Evolutionary conservation across 2,113 vertebrate species (phyloP), one percentile per base, ranked within the genome.

Genomic region (Dolichallabes microphthalmus): DNA sequence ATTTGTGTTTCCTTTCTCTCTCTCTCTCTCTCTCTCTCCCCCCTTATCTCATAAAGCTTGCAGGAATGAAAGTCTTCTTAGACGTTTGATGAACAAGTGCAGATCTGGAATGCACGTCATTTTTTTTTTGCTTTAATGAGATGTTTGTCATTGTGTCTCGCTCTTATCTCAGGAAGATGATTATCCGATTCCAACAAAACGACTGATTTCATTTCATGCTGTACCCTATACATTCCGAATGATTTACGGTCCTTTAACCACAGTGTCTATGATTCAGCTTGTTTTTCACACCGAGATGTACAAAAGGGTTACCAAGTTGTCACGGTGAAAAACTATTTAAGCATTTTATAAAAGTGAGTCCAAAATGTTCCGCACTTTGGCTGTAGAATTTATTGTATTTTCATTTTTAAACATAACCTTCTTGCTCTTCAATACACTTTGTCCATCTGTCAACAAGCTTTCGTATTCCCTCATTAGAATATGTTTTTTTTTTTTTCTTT

Each of bases 151-250:
- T 76, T 61, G 61, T 73, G 20, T 63, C 55, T 83, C 57, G 8
- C 39, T 22, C 82, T 64, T 84, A 76, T 61, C 82, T 84, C 58
- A 20, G 50, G 35, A 9, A 25, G 17, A 12, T 32, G 25, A 74
- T 84, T 75, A 63, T 76, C 71, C 35, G 71, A 76, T 76, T 64
- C 58, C 71, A 4, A n/a, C 15, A 60, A 45, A 83, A 75, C 9
- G 30, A 14, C 64, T 32, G n/a, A 35, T 45, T 6, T 4, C 3
- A 57, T 68, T 58, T 60, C 25, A 58, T n/a, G 52, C 27, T 60
- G 25, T 39, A 45, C 32, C 17, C 32, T 83, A 73, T 73, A 83
- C 30, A n/a, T 83, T 39, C 66, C 22, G 27, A 55, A 71, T 9
- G 52, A 4, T 68, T 35, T 22, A 12, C 35, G 27, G 7, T 22